Evolutionary conservation across 30 jellyfish, hydroid and myxozoan species (phyloP), one percentile per base, ranked within the genome.

Genomic region (Clytia hemisphaerica): DNA sequence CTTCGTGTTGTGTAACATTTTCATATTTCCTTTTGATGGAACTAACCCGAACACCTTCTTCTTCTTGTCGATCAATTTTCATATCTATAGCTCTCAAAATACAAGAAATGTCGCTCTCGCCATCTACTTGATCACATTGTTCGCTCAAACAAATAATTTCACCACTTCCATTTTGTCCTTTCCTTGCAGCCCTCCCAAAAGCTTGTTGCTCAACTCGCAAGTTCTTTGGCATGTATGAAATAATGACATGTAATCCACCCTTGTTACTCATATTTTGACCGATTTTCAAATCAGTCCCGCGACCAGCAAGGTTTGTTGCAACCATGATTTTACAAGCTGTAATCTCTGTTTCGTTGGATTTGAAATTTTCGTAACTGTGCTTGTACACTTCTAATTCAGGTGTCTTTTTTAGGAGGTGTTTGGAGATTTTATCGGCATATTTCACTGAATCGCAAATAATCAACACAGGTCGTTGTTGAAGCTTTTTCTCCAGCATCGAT

Each of bases 271-370:
- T 36, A 14, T 29, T 31, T 9, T 19, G 64, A 16, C 54, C 22
- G 15, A 49, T 45, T 28, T 75, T 61, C 24, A 75, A 26, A 35
- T 75, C 88, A 9, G 88, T 75, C 14, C 88, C 88, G 14, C 88
- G 79, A 24, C 88, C 88, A 40, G 88, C 88, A 3, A 75, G 64
- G 49, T 75, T 75, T n/a, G 88, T 75, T 45, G 88, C 79, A 3
- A 75, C 31, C 29, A 75, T 47, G 12, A 75, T 62, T 51, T 58
- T 15, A 3, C 80, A 78, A 55, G 25, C 37, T 1, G 30, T 58
- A 18, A 75, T 22, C 53, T 75, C 36, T 33, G n/a, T n/a, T n/a
- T n/a, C n/a, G n/a, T n/a, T n/a, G 10, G 28, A 15, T 38, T 73
- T 68, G 24, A 42, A 10, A 16, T 25, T 14, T 24, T 53, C 35